Conservation (phyloP, 2,888 invertebrate species). For the Xylocampa areola region DNA sequence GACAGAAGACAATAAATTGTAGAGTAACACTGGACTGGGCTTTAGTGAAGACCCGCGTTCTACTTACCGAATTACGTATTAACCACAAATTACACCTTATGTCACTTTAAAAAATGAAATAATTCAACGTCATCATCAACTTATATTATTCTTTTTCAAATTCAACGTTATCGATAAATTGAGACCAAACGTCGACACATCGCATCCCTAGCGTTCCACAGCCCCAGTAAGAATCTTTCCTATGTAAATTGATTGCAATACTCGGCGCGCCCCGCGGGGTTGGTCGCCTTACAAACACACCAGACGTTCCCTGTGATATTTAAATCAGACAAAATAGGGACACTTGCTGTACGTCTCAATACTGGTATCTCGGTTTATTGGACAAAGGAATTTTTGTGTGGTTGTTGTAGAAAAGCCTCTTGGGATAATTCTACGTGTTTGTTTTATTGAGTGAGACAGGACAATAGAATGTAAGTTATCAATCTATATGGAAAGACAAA, state of each 20-base stretch:
- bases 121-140: too few species aligned
- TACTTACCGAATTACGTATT: too few species aligned
- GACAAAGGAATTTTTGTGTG: conserved; percentile 19
- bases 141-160: too few species aligned
- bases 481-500: too few species aligned
- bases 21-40: too few species aligned
- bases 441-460: too few species aligned
- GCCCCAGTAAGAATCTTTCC: conserved; percentile 45
- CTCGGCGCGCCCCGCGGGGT: conserved; percentile 35
- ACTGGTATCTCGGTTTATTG: conserved; percentile 43
- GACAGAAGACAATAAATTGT: too few species aligned
- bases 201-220: conserved; percentile 22
- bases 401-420: conserved; percentile 16
- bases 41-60: too few species aligned
- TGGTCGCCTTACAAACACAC: conserved; percentile 46
- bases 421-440: not conserved
- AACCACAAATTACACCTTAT: too few species aligned
- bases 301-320: conserved; percentile 49
- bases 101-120: too few species aligned
- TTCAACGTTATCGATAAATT: conserved; percentile 25
- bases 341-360: conserved; percentile 49
- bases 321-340: conserved; percentile 57
- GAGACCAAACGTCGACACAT: not conserved
- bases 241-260: conserved; percentile 59
- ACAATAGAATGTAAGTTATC: too few species aligned